Conservation (phyloP, 2,797 vertebrate genomes). For the Trichosurus vulpecula region DNA sequence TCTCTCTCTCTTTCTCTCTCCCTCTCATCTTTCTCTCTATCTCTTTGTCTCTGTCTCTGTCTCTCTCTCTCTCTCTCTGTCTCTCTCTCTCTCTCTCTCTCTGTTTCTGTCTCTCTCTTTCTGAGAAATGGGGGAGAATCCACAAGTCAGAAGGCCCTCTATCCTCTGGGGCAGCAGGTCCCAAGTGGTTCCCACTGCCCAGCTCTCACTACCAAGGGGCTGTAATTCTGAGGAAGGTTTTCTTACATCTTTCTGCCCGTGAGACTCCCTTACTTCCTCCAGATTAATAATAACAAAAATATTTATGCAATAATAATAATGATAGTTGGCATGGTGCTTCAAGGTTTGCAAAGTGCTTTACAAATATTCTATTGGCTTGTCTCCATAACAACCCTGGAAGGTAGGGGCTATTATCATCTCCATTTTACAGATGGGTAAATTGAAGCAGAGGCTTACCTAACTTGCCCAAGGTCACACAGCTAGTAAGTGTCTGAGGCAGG, state of each 20-base stretch:
- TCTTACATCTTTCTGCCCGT: background rate
- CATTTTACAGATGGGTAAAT: background rate
- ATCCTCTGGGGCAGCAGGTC: background rate
- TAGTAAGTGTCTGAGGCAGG: background rate
- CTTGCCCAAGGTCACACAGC: background rate
- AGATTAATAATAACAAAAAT: background rate
- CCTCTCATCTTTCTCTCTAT: background rate
- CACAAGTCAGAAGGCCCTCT: background rate
- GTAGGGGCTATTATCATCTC: background rate
- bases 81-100: too few species aligned
- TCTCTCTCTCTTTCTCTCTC: too few species aligned
- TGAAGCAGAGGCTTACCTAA: background rate
- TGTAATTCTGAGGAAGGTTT: background rate
- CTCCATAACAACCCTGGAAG: background rate
- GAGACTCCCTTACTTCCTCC: background rate
- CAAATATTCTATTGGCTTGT: background rate
- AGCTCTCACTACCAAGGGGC: background rate
- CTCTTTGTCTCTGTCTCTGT: too few species aligned
- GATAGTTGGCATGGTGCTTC: background rate
- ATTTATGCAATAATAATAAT: background rate
- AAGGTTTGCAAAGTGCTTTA: background rate
- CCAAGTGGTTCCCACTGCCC: background rate
- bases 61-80: too few species aligned
- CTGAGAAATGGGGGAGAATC: background rate
- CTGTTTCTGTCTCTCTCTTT: too few species aligned